Percentiles rank a stretch among this genome's conserved stretches.
These are phyloP conservation scores for Pteruthius melanotis DNA, from an alignment of 2,113 vertebrate species.

Conservation along the genomic window DNA sequence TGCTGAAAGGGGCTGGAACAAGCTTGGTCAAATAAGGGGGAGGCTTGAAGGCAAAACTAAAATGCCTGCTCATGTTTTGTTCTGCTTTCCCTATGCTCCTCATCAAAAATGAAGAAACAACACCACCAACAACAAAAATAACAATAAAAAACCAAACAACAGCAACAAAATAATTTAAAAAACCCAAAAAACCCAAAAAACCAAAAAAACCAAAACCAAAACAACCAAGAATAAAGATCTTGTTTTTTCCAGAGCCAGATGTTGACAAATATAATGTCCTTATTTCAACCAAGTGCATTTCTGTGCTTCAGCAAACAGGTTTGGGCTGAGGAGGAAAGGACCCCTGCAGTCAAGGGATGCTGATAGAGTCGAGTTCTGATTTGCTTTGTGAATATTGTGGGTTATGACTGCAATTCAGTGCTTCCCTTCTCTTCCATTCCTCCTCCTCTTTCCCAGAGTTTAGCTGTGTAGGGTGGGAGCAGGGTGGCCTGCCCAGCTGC, in stretches of 20 bases:
- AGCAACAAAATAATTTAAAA: too few relatives aligned
- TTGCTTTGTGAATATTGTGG: not conserved
- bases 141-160: too few relatives aligned
- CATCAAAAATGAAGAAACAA: not conserved
- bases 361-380: accelerated
- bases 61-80: not conserved
- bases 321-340: not conserved
- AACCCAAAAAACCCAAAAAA: too few relatives aligned
- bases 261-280: not conserved
- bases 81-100: not conserved
- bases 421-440: not conserved
- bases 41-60: not conserved
- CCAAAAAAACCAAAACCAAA: too few relatives aligned
- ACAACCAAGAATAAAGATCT: too few relatives aligned
- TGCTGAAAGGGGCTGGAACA: not conserved
- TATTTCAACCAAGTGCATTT: not conserved
- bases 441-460: not conserved
- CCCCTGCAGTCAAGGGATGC: not conserved
- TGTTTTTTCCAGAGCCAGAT: not conserved
- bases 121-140: too few relatives aligned
- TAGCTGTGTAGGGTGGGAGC: not conserved
- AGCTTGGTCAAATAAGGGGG: not conserved
- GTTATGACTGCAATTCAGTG: not conserved
- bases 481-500: not conserved
- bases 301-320: not conserved